Conservation (phyloP, 2,888 invertebrate genomes). For the Volucella inflata region DNA sequence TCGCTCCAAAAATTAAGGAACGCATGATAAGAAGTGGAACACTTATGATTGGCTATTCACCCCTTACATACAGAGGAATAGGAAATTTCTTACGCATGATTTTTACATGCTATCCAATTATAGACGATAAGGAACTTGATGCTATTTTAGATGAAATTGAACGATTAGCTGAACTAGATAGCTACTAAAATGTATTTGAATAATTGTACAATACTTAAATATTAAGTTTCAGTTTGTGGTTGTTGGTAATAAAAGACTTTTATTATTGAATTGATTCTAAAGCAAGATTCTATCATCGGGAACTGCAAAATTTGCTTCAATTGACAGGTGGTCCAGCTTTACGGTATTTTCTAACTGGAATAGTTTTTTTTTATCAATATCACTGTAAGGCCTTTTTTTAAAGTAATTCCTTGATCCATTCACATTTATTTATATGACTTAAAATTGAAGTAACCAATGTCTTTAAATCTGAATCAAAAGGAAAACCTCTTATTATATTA, state of each 20-base stretch:
- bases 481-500: no score
- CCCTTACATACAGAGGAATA: conserved; percentile 86
- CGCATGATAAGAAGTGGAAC: conserved; percentile 87
- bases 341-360: not conserved
- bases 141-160: conserved; percentile 88
- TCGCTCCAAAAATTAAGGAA: conserved; percentile 89
- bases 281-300: no score
- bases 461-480: no score
- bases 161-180: conserved; percentile 84
- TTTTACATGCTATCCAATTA: conserved; percentile 88
- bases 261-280: not conserved
- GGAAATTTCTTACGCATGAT: conserved; percentile 92
- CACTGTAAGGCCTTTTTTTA: no score
- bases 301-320: no score
- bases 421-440: not conserved
- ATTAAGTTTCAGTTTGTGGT: conserved; percentile 32
- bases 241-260: conserved; percentile 52
- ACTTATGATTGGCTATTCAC: conserved; percentile 91
- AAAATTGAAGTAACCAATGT: no score
- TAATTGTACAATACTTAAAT: conserved; percentile 6
- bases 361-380: not conserved
- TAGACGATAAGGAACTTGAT: conserved; percentile 86
- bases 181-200: conserved; percentile 16
- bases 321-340: no score
- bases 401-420: not conserved